These are phyloP conservation scores for Actias luna DNA, from an alignment of 2,888 invertebrate genomes.

Conservation along the genomic window DNA sequence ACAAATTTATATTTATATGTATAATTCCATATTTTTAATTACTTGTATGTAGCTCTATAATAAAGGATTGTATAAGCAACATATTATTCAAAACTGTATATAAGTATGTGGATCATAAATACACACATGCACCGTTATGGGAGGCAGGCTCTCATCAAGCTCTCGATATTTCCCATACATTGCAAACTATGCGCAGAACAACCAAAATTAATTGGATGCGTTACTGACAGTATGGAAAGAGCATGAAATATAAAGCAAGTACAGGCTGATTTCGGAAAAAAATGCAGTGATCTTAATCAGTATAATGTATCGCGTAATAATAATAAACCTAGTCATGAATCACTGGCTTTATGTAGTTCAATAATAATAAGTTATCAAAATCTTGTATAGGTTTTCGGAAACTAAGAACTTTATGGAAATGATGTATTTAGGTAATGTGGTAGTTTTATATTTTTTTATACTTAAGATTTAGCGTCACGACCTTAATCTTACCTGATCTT, in stretches of 20 bases:
- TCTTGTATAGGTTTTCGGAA: too few species aligned
- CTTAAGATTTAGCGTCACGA: too few species aligned
- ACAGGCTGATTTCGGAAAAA: slow-evolving; percentile 38
- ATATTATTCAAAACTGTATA: slow-evolving; percentile 31
- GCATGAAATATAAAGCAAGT: slow-evolving; percentile 69
- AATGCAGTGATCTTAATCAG: slow-evolving; percentile 45
- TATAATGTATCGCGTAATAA: slow-evolving; percentile 27
- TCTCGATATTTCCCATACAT: slow-evolving; percentile 70
- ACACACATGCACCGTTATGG: slow-evolving; percentile 35
- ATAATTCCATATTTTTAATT: slow-evolving; percentile 37
- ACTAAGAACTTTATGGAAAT: too few species aligned
- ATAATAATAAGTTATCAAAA: too few species aligned
- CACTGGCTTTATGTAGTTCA: too few species aligned
- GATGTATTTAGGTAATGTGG: too few species aligned
- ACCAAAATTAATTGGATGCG: slow-evolving; percentile 76
- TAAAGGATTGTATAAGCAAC: slow-evolving; percentile 22
- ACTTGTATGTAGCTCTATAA: slow-evolving; percentile 28
- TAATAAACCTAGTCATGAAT: background rate
- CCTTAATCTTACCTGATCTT: too few species aligned
- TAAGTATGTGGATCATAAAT: slow-evolving; percentile 53
- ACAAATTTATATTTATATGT: too few species aligned
- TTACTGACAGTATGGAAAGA: slow-evolving; percentile 50
- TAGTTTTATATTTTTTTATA: too few species aligned
- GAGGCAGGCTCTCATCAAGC: slow-evolving; percentile 53
- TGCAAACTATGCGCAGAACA: slow-evolving; percentile 64